These are phyloP conservation scores for Strigamia transsilvanica DNA, from an alignment of 2,888 invertebrate species.

Conservation along the genomic window DNA sequence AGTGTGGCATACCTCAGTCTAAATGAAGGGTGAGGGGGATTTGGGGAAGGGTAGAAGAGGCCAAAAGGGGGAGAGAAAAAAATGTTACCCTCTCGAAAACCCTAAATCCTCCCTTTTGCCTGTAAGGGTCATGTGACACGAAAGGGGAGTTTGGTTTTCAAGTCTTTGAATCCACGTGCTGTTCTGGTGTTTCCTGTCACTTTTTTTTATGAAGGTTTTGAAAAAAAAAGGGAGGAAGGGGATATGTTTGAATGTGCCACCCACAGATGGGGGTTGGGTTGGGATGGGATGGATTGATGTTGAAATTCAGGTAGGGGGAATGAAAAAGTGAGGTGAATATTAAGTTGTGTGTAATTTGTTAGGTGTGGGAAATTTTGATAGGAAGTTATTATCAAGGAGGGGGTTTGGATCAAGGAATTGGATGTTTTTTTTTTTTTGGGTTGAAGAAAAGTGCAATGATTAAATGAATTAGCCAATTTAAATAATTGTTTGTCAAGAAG, in stretches of 20 bases:
- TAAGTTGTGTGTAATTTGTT: neutral
- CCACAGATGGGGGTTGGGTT: neutral
- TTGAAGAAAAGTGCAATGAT: too few relatives aligned
- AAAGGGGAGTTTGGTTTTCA: conserved; percentile 50
- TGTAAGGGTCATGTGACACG: conserved; percentile 51
- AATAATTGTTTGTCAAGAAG: too few relatives aligned
- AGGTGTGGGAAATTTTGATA: conserved; percentile 3
- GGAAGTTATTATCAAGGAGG: neutral
- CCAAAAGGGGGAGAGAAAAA: neutral
- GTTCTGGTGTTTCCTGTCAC: conserved; percentile 43
- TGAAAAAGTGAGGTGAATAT: conserved; percentile 23
- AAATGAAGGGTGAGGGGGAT: neutral
- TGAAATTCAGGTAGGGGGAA: conserved; percentile 3
- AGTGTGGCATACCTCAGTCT: conserved; percentile 18
- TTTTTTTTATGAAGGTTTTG: conserved; percentile 27
- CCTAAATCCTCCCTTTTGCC: conserved; percentile 5
- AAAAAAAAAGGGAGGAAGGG: conserved; percentile 12
- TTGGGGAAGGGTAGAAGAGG: conserved; percentile 33
- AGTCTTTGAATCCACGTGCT: conserved; percentile 44
- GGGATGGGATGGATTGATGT: conserved; percentile 6
- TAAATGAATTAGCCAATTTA: too few relatives aligned
- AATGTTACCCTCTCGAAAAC: conserved; percentile 34
- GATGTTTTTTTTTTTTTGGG: neutral
- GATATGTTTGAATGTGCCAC: neutral
- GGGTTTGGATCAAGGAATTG: neutral